A percentile compares a stretch with the other conserved stretches of the same genome.
Conservation (phyloP, 2,113 vertebrate genomes). For the Myanophis thanlyinensis region DNA sequence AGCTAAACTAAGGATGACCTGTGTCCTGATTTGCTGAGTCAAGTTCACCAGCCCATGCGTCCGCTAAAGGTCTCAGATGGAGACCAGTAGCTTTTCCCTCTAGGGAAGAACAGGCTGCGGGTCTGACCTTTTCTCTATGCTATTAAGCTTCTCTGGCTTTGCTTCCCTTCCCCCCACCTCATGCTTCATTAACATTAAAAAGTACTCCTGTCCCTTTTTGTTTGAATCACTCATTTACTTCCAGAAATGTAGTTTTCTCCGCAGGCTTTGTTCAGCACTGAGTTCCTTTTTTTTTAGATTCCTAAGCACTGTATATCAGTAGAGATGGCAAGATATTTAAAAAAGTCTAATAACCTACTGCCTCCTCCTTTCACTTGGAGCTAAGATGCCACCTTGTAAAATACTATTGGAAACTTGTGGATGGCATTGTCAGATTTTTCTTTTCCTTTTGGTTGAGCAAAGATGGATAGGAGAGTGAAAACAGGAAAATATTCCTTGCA, state of each 20-base stretch:
- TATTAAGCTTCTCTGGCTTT: background rate
- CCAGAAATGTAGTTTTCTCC: background rate
- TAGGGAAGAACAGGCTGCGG: background rate
- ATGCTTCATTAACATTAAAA: slow-evolving; percentile 9
- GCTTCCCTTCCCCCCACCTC: background rate
- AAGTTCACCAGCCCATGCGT: background rate
- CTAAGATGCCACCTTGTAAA: background rate
- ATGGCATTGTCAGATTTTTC: background rate
- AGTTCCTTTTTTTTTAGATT: background rate
- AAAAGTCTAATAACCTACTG: background rate
- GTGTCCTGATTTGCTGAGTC: background rate
- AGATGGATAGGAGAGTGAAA: background rate
- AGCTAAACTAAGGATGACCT: background rate
- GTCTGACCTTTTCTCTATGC: background rate
- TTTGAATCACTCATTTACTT: background rate
- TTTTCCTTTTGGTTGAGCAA: background rate
- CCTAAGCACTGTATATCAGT: background rate
- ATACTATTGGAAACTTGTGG: background rate
- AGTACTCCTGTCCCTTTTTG: background rate
- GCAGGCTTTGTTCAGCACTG: background rate
- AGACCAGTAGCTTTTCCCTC: background rate
- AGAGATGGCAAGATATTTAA: background rate
- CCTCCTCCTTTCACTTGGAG: background rate
- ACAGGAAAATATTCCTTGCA: background rate
- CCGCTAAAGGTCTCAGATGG: background rate